Evolutionary conservation across 2,797 vertebrate genomes (phyloP).

Genomic region (Hypotaenidia okinawae): DNA sequence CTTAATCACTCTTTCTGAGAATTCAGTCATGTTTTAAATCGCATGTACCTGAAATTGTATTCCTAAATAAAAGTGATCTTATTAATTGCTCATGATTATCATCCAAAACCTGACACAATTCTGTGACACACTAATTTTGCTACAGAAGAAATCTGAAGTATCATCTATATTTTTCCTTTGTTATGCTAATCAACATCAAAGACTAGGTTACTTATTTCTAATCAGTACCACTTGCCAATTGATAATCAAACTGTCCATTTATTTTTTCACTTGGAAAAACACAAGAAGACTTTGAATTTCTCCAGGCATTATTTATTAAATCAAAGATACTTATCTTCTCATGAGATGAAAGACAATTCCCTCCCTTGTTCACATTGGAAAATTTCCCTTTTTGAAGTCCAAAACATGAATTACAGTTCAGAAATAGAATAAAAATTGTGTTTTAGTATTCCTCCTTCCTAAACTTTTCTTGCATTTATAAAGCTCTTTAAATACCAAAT

Average conservation of each 20-base stretch:
- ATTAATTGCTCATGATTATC: not conserved
- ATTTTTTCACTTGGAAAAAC: slow-evolving; percentile 36
- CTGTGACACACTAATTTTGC: slow-evolving; percentile 17
- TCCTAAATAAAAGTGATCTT: not conserved
- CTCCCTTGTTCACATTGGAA: not conserved
- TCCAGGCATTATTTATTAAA: slow-evolving; percentile 19
- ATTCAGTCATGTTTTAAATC: not conserved
- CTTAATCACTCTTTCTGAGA: not conserved
- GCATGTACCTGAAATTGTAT: not conserved
- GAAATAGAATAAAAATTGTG: not conserved
- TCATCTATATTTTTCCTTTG: slow-evolving; percentile 19
- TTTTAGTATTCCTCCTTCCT: not conserved
- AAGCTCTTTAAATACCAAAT: not conserved
- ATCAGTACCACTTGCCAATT: slow-evolving; percentile 37
- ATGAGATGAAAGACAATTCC: slow-evolving; percentile 47
- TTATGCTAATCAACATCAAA: slow-evolving; percentile 55
- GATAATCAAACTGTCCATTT: slow-evolving; percentile 21
- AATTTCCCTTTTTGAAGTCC: not conserved
- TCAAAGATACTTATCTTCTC: not conserved
- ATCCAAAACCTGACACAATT: not conserved
- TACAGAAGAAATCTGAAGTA: slow-evolving; percentile 25
- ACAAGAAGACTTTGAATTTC: slow-evolving; percentile 37
- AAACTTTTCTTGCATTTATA: not conserved
- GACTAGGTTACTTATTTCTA: not conserved
- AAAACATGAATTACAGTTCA: not conserved